Percentiles rank a stretch among this genome's conserved stretches.
Evolutionary conservation across 30 jellyfish, hydroid and myxozoan genomes (phyloP).

Genomic region (Aurelia sp.): DNA sequence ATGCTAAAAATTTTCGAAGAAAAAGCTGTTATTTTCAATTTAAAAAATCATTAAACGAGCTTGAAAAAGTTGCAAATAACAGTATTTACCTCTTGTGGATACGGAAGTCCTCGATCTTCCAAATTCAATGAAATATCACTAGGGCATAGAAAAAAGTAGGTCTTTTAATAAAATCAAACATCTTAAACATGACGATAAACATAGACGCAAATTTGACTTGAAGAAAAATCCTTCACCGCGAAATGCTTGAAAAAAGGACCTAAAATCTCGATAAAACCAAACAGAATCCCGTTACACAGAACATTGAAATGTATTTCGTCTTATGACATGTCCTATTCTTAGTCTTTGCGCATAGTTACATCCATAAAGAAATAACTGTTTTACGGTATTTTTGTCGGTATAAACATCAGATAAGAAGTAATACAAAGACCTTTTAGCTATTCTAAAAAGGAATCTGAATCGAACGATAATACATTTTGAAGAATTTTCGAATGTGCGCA

Average conservation of each 20-base stretch:
- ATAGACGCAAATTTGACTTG: background rate
- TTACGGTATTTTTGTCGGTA: too few relatives aligned
- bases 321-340: background rate
- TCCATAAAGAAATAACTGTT: too few relatives aligned
- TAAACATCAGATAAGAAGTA: too few relatives aligned
- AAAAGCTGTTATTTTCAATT: too few relatives aligned
- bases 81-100: slow-evolving; percentile 63
- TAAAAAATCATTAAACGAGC: too few relatives aligned
- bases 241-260: background rate
- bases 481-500: too few relatives aligned
- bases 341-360: background rate
- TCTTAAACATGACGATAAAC: background rate
- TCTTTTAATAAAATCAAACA: too few relatives aligned
- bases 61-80: too few relatives aligned
- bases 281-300: background rate
- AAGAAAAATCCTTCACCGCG: background rate
- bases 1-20: too few relatives aligned
- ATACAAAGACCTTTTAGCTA: too few relatives aligned
- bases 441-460: too few relatives aligned
- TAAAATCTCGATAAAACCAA: background rate
- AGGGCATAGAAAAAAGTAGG: background rate
- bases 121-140: slow-evolving; percentile 67
- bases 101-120: slow-evolving; percentile 76
- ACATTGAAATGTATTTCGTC: background rate
- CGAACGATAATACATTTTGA: too few relatives aligned